Evolutionary conservation across 2,888 invertebrate genomes (phyloP), one percentile per base, ranked within the genome.

Genomic region (Erebia epiphron): DNA sequence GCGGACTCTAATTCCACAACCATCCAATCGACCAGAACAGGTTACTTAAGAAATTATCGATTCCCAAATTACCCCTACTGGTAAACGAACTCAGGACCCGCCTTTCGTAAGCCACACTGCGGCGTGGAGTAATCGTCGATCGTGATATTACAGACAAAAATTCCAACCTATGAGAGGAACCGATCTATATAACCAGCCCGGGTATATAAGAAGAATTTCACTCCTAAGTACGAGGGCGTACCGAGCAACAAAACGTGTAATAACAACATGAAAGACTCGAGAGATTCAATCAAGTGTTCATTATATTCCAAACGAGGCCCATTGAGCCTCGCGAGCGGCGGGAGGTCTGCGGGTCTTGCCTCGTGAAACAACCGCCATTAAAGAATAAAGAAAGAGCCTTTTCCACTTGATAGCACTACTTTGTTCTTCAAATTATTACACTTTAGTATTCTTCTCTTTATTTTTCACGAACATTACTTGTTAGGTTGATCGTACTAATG

Each of bases 211-310:
- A 13, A 13, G 14, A 13, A 16, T 52, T 52, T 16, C n/a, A 9
- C n/a, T 16, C 16, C 9, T 7, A 1, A 52, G n/a, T 16, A 8
- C 2, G 54, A 18, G 16, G 8, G n/a, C 14, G 35, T 14, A 2
- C 5, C n/a, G 1, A 41, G 35, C 86, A 80, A 80, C 78, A 54
- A 18, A 78, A 78, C 76, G 65, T 49, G 71, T 43, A 60, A 41
- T 43, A 35, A 52, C 49, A 72, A 13, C 64, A 76, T 75, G 79
- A 82, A 85, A 84, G 83, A 84, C 81, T 83, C 80, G 77, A 81
- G 79, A 83, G 84, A 87, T 87, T 85, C 64, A 54, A 64, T 64
- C 64, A 64, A 26, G 52, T 64, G 52, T n/a, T 64, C 64, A 52
- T 64, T 64, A 64, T 64, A 64, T 64, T n/a, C 52, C 50, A 54